Conservation (phyloP, 1,140 invertebrate genomes). For the Laupala kohalensis region DNA sequence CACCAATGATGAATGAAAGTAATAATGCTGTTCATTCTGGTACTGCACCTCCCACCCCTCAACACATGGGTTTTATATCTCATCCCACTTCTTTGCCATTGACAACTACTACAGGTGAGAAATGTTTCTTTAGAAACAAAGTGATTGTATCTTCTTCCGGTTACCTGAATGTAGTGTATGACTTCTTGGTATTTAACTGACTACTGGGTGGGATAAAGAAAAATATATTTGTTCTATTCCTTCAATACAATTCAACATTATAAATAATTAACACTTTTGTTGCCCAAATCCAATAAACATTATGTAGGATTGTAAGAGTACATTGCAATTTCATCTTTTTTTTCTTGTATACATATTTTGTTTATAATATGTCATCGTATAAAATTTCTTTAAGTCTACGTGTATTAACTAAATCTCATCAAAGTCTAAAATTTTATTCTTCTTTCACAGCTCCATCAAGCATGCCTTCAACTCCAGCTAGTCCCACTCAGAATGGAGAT, state of each 20-base stretch:
- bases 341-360: background rate
- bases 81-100: constrained; percentile 17
- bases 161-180: background rate
- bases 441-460: constrained; percentile 25
- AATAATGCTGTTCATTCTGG: constrained; percentile 61
- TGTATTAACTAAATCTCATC: background rate
- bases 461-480: constrained; percentile 30
- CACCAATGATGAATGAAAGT: constrained; percentile 62
- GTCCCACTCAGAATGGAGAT: constrained; percentile 42
- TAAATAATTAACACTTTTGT: too few relatives aligned
- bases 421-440: background rate
- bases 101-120: constrained; percentile 12
- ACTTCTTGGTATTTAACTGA: too few relatives aligned
- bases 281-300: too few relatives aligned
- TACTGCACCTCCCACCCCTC: constrained; percentile 32
- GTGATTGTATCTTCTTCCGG: background rate
- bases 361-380: background rate
- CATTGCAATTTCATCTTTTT: too few relatives aligned
- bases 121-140: background rate
- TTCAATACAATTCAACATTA: too few relatives aligned
- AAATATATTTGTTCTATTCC: too few relatives aligned
- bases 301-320: too few relatives aligned
- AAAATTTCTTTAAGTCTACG: background rate
- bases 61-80: constrained; percentile 26
- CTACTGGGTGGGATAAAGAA: too few relatives aligned